These are phyloP conservation scores for Ricordea florida DNA, from an alignment of 92 coral and sea anemone species.

Conservation along the genomic window DNA sequence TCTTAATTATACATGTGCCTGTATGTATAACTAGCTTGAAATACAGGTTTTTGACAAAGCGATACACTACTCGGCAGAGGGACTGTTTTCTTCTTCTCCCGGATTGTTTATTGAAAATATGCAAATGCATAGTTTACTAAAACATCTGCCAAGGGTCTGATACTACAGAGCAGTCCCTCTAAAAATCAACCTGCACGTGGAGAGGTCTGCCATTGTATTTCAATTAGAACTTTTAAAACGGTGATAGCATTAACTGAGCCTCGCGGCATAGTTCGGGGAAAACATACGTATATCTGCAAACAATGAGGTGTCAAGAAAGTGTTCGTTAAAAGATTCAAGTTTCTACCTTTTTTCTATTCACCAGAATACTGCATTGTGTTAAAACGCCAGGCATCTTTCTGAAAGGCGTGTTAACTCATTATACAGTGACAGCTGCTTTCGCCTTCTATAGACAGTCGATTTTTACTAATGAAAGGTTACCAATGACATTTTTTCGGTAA, in stretches of 20 bases:
- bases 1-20: too few relatives aligned
- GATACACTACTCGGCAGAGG: neutral
- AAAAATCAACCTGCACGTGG: neutral
- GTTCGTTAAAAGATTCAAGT: constrained; percentile 15
- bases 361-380: constrained; percentile 3
- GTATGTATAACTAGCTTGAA: neutral
- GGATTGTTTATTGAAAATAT: neutral
- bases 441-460: neutral
- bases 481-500: constrained; percentile 23
- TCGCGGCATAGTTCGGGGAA: neutral
- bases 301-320: constrained; percentile 45
- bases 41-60: neutral
- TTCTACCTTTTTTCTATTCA: constrained; percentile 27
- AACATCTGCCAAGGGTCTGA: constrained; percentile 22
- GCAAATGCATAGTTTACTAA: constrained; percentile 16
- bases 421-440: constrained; percentile 10
- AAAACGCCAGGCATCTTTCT: constrained; percentile 9
- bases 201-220: neutral
- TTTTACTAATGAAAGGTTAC: constrained; percentile 10
- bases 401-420: constrained; percentile 46
- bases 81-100: neutral
- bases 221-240: neutral
- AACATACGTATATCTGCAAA: neutral
- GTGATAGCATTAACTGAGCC: constrained; percentile 3
- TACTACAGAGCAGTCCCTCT: neutral